Percentiles rank a stretch among this genome's conserved stretches.
Conservation (phyloP, 2,888 invertebrate species). For the Prenolepis imparis region DNA sequence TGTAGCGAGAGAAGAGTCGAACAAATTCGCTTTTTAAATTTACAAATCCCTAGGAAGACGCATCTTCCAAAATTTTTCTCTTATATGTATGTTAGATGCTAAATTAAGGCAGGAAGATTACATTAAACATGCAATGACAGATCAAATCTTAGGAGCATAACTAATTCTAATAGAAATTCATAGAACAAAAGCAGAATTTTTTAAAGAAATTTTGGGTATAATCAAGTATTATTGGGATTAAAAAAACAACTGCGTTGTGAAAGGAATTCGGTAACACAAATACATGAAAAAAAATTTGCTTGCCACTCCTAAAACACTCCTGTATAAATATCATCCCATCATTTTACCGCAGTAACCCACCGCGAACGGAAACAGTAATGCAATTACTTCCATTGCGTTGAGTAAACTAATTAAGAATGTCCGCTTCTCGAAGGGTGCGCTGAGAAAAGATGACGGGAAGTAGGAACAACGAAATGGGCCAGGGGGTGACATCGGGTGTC, state of each 20-base stretch:
- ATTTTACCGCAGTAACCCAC: not conserved
- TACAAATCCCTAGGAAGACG: not conserved
- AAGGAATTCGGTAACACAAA: not conserved
- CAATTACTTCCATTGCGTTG: not conserved
- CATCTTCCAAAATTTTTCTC: not conserved
- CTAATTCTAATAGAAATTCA: not conserved
- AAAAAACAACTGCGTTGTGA: not conserved
- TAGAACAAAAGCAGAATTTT: no score
- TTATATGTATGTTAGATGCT: not conserved
- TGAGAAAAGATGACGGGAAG: slow-evolving; percentile 80
- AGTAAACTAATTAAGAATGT: slow-evolving; percentile 32
- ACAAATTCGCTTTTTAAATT: not conserved
- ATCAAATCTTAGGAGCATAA: not conserved
- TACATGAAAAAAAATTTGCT: not conserved
- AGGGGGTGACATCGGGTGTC: slow-evolving; percentile 59
- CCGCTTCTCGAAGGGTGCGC: slow-evolving; percentile 6
- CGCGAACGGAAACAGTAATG: not conserved
- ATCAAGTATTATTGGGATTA: not conserved
- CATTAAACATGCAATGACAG: not conserved
- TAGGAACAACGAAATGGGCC: slow-evolving; percentile 73
- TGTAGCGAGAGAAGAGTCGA: not conserved
- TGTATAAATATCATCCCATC: not conserved
- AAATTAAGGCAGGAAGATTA: not conserved
- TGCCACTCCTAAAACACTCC: not conserved
- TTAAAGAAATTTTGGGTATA: not conserved